Evolutionary conservation across 2,888 invertebrate species (phyloP), one percentile per base, ranked within the genome.

Genomic region (Acrobasis repandana): DNA sequence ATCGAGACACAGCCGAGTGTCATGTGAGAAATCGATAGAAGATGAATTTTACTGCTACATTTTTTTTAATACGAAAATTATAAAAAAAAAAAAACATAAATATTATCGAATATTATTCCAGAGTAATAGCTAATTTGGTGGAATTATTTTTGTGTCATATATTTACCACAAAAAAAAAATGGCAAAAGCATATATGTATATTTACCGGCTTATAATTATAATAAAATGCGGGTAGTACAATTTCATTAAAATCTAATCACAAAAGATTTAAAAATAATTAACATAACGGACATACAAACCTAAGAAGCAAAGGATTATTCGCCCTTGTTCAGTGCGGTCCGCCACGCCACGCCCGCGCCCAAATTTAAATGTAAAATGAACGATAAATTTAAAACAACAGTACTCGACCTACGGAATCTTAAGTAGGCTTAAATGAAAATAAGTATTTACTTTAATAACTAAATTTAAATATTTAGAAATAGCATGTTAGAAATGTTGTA

Each of bases 311-410:
- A 54, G 36, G 11, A 18, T 36, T 54, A 18, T 36, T 54, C 36
- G 28, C 36, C 52, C 52, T 54, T 54, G 34, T 54, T 54, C 52
- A 15, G 36, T 38, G 36, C 51, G 36, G 36, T 11, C 18, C 11
- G 28, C 36, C 16, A 38, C 18, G 36, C 52, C 36, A 38, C 18
- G 36, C 52, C 36, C 36, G 52, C 16, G 10, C 52, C 52, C 36
- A n/a, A 54, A 54, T 54, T 54, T 54, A 54, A 54, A 54, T 54
- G 18, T 36, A 18, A 54, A 54, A 54, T 54, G 38, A 54, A 54
- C 36, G 52, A 36, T 36, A 36, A 54, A 54, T 38, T 54, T 54
- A 54, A 38, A 38, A n/a, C 36, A 54, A 54, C 52, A 18, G 36
- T 54, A 36, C 28, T 28, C 11, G 18, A 43, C 43, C n/a, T 43